Evolutionary conservation across 2,888 invertebrate species (phyloP).

Genomic region (Drosophila atripex): DNA sequence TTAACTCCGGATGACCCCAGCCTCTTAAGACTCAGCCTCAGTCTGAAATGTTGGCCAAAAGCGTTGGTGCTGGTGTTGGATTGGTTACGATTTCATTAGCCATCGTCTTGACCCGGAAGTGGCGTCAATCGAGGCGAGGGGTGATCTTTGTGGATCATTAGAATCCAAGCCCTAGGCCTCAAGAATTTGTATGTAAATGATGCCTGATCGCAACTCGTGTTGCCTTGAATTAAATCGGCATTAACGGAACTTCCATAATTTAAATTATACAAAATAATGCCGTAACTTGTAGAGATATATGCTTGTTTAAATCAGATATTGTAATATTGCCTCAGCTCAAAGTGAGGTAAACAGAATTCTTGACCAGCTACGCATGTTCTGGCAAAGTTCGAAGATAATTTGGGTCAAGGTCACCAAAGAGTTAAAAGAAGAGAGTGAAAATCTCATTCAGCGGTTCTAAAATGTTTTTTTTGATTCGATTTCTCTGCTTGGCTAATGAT

Average conservation of each 20-base stretch:
- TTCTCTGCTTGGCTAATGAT: slow-evolving; percentile 18
- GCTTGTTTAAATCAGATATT: slow-evolving; percentile 12
- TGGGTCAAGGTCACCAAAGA: slow-evolving; percentile 37
- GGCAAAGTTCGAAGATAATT: slow-evolving; percentile 22
- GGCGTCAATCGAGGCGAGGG: slow-evolving; percentile 37
- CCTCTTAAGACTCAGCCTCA: slow-evolving; percentile 49
- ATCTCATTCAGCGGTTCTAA: slow-evolving; percentile 19
- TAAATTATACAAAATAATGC: slow-evolving; percentile 1
- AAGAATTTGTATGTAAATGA: slow-evolving; percentile 72
- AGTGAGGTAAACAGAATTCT: slow-evolving; percentile 34
- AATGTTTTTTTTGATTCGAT: slow-evolving; percentile 7
- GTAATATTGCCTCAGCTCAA: neutral
- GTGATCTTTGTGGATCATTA: slow-evolving; percentile 45
- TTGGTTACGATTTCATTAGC: slow-evolving; percentile 33
- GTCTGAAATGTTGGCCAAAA: slow-evolving; percentile 10
- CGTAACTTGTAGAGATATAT: slow-evolving; percentile 26
- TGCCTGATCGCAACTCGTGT: slow-evolving; percentile 27
- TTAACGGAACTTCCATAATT: slow-evolving; percentile 24
- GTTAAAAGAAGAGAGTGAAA: slow-evolving; percentile 17
- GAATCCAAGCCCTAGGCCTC: slow-evolving; percentile 61
- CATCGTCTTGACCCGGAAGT: slow-evolving; percentile 64
- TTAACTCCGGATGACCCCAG: slow-evolving; percentile 72
- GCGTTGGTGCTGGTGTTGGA: slow-evolving; percentile 11
- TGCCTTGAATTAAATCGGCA: slow-evolving; percentile 35
- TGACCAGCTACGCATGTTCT: slow-evolving; percentile 24